Percentiles rank a stretch among this genome's conserved stretches.
phyloP scores from a whole-genome alignment of 2,888 invertebrate genomes.

The Sminthurides aquaticus region DNA sequence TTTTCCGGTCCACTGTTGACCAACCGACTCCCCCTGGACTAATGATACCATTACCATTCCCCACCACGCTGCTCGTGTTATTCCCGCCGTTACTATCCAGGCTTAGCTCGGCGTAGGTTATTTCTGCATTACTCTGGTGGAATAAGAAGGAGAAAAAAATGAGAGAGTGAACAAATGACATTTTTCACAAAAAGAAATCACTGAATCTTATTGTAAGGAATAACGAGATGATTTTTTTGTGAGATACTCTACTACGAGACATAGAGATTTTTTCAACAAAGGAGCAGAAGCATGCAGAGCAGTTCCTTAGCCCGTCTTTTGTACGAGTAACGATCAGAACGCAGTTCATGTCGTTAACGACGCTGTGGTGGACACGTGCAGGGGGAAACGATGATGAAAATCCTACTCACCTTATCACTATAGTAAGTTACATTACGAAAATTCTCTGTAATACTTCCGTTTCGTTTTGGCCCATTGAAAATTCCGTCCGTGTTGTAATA shows the following conservation, averaged over 20 bases:
- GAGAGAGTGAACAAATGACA: background rate
- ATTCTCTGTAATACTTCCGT: slow-evolving; percentile 43
- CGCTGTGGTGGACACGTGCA: too few species aligned
- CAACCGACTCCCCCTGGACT: slow-evolving; percentile 29
- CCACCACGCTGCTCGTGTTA: slow-evolving; percentile 44
- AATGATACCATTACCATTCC: slow-evolving; percentile 25
- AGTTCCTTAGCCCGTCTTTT: too few species aligned
- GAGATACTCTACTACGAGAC: too few species aligned
- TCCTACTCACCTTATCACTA: slow-evolving; percentile 42
- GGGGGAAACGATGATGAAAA: too few species aligned
- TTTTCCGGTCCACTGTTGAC: slow-evolving; percentile 46
- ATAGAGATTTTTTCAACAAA: too few species aligned
- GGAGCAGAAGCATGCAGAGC: too few species aligned
- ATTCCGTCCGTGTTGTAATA: slow-evolving; percentile 39
- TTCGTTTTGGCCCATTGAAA: slow-evolving; percentile 42
- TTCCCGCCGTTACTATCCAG: slow-evolving; percentile 51
- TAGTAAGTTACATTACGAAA: slow-evolving; percentile 43
- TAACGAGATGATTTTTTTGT: too few species aligned
- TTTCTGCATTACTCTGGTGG: slow-evolving; percentile 50
- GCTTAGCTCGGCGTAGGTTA: slow-evolving; percentile 58
- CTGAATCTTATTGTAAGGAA: too few species aligned
- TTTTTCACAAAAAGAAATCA: too few species aligned
- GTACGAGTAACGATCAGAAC: too few species aligned
- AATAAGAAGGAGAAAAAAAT: too few species aligned
- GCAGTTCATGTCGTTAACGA: too few species aligned